phyloP scores from a whole-genome alignment of 92 coral and sea anemone species.

The Parazoanthus swiftii region DNA sequence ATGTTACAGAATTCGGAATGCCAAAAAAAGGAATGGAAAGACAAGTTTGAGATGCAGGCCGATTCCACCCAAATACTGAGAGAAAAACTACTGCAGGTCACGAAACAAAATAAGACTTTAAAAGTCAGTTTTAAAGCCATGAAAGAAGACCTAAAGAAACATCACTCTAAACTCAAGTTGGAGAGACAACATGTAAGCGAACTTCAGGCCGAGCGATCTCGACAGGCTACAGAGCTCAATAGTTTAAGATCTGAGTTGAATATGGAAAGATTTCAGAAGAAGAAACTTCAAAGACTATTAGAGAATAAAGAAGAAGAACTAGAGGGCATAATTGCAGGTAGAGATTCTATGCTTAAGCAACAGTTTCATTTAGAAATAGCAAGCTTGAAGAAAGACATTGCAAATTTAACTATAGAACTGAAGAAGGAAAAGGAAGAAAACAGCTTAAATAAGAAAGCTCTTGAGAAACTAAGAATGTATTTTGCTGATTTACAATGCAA shows the following conservation, averaged over 20 bases:
- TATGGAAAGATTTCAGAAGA: constrained; percentile 53
- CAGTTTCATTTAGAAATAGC: constrained; percentile 61
- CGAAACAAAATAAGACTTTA: constrained; percentile 70
- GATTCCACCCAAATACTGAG: constrained; percentile 38
- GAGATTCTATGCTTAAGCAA: constrained; percentile 58
- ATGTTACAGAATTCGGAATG: constrained; percentile 66
- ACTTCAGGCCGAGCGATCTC: constrained; percentile 49
- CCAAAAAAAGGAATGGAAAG: constrained; percentile 61
- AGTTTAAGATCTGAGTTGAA: constrained; percentile 55
- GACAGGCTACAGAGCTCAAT: constrained; percentile 45
- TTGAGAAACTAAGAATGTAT: constrained; percentile 84
- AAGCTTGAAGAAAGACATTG: constrained; percentile 55
- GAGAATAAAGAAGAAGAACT: constrained; percentile 58
- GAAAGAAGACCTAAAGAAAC: constrained; percentile 75
- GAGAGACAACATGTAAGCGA: constrained; percentile 55
- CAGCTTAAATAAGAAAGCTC: constrained; percentile 71
- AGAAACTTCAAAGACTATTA: constrained; percentile 52
- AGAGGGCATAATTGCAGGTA: constrained; percentile 41
- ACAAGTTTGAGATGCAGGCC: constrained; percentile 43
- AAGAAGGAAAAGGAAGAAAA: constrained; percentile 73
- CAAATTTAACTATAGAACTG: constrained; percentile 48
- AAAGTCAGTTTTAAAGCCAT: constrained; percentile 87
- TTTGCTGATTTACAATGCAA: constrained; percentile 65
- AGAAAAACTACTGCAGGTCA: constrained; percentile 54
- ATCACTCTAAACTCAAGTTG: constrained; percentile 62